A percentile compares a stretch with the other conserved stretches of the same genome.
These are phyloP conservation scores for Beris chalybata DNA, from an alignment of 2,888 invertebrate genomes.

Conservation along the genomic window DNA sequence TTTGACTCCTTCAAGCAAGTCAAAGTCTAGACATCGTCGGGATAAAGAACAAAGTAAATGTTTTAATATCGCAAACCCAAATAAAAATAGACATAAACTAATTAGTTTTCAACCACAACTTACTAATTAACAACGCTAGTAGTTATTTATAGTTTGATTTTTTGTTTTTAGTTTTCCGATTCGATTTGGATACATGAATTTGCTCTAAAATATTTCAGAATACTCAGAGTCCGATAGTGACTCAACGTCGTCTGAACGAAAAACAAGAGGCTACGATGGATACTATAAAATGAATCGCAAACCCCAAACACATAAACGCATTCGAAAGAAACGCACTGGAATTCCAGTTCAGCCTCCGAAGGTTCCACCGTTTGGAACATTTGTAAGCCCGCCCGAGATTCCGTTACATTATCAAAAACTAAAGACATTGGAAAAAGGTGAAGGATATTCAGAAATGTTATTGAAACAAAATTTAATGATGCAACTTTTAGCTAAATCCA, in stretches of 20 bases:
- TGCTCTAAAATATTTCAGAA: constrained; percentile 57
- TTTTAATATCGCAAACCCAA: constrained; percentile 16
- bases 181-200: too few relatives aligned
- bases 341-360: constrained; percentile 86
- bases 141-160: too few relatives aligned
- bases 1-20: constrained; percentile 62
- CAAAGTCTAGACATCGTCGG: constrained; percentile 62
- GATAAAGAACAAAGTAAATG: constrained; percentile 67
- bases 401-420: constrained; percentile 60
- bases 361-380: constrained; percentile 71
- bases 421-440: constrained; percentile 53
- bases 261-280: constrained; percentile 64
- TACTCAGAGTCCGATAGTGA: constrained; percentile 92
- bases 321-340: constrained; percentile 72
- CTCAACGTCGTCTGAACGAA: constrained; percentile 58
- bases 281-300: constrained; percentile 69
- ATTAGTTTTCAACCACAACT: neutral
- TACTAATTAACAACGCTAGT: too few relatives aligned
- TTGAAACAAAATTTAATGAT: neutral
- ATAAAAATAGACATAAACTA: constrained; percentile 5
- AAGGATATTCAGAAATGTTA: constrained; percentile 6
- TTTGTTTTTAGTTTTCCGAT: too few relatives aligned
- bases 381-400: constrained; percentile 67
- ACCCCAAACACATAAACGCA: constrained; percentile 70
- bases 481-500: constrained; percentile 41